phyloP scores from a whole-genome alignment of 2,113 vertebrate genomes.

The Caretta caretta region DNA sequence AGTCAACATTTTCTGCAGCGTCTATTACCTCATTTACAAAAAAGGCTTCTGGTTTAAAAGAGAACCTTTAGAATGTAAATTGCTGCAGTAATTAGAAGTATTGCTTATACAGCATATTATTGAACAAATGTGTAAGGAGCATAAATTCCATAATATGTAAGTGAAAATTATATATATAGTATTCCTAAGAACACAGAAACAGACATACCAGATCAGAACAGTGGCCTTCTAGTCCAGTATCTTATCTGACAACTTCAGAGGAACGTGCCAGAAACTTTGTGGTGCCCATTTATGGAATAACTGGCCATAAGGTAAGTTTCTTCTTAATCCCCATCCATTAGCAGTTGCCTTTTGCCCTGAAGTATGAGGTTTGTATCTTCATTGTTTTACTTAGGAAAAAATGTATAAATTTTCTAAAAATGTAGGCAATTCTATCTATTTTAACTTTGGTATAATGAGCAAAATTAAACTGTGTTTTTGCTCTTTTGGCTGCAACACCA shows the following conservation, averaged over 20 bases:
- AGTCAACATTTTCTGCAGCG: not conserved
- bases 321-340: not conserved
- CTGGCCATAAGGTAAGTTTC: not conserved
- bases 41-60: not conserved
- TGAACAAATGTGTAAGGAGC: not conserved
- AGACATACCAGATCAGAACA: too few species aligned
- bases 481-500: not conserved
- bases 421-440: not conserved
- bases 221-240: too few species aligned
- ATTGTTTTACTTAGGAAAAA: not conserved
- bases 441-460: not conserved
- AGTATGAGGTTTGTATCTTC: not conserved
- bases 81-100: not conserved
- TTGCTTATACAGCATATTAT: not conserved
- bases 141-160: not conserved
- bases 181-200: not conserved
- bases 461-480: not conserved
- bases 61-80: not conserved
- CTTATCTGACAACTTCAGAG: too few species aligned
- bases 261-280: not conserved
- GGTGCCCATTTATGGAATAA: not conserved
- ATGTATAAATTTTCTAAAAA: not conserved
- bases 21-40: not conserved
- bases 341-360: not conserved
- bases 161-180: not conserved